Evolutionary conservation across 2,113 vertebrate genomes (phyloP), one percentile per base, ranked within the genome.

Genomic region (Gopherus flavomarginatus): DNA sequence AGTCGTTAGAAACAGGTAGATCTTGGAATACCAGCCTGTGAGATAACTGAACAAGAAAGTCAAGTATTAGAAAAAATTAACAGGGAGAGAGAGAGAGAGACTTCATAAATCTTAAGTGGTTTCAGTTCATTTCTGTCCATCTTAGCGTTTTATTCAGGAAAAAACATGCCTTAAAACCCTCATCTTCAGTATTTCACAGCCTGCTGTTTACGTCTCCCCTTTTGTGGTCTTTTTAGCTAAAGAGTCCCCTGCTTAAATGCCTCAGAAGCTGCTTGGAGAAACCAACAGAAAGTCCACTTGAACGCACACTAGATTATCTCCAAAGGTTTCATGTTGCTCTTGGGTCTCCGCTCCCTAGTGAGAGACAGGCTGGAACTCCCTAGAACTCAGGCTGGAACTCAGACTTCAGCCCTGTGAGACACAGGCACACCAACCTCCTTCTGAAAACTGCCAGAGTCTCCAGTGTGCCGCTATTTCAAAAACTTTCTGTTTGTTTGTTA

Each of bases 51-150:
- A 89, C 26, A 9, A 31, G 42, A 93, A 89, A 52, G 77, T 89
- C 35, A 14, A 6, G 47, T 86, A 92, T 17, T 52, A 81, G n/a
- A 88, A 54, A 29, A 95, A 88, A 95, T 38, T 49, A 91, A 72
- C 2, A 92, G 26, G 81, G 62, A 85, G 85, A 75, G 22, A 92
- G 24, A 92, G 24, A 77, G 47, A 65, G 13, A 83, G 75, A 47
- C 77, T 89, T 96, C 83, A 94, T 88, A 81, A 96, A 90, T 59
- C 57, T 89, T 92, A 62, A 82, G 62, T 94, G 44, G 50, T 91
- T 94, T 97, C 22, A 88, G 26, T 93, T 89, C 3, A 42, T 89
- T 93, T 80, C 49, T 94, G 1, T 62, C 59, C 91, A 94, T 44
- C 42, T 27, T 27, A 14, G 12, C 11, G 1, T 78, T 78, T 44